Conservation (phyloP, 1,140 invertebrate genomes). For the Euwallacea similis region DNA sequence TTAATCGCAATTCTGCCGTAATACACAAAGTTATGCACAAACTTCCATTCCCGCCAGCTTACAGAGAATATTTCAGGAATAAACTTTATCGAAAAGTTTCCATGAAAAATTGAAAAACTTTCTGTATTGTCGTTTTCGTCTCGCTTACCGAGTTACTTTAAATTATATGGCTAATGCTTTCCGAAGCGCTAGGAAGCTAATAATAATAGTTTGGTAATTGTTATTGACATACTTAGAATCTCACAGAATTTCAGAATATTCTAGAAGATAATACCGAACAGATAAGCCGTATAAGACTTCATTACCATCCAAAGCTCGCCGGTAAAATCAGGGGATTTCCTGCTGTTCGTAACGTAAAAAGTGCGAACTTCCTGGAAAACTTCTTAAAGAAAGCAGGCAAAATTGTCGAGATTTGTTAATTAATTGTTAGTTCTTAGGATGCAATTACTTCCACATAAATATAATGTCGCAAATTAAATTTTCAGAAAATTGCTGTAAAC, state of each 20-base stretch:
- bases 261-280: background rate
- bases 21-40: constrained; percentile 21
- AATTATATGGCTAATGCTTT: background rate
- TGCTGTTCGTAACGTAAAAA: too few species aligned
- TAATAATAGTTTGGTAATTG: background rate
- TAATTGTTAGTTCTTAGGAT: too few species aligned
- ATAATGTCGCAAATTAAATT: too few species aligned
- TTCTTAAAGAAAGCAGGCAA: too few species aligned
- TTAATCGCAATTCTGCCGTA: constrained; percentile 9
- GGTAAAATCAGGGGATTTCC: too few species aligned
- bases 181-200: background rate
- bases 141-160: constrained; percentile 2
- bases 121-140: constrained; percentile 15
- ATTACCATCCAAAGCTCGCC: too few species aligned
- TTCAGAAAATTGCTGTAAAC: too few species aligned
- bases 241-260: background rate
- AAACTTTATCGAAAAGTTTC: constrained; percentile 23
- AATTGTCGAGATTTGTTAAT: too few species aligned
- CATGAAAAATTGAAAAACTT: constrained; percentile 26
- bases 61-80: constrained; percentile 10
- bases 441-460: too few species aligned
- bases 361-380: too few species aligned
- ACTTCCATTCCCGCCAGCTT: constrained; percentile 17
- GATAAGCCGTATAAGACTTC: too few species aligned
- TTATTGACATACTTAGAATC: background rate